Evolutionary conservation across 1,140 invertebrate species (phyloP).

Genomic region (Tetragnatha versicolor): DNA sequence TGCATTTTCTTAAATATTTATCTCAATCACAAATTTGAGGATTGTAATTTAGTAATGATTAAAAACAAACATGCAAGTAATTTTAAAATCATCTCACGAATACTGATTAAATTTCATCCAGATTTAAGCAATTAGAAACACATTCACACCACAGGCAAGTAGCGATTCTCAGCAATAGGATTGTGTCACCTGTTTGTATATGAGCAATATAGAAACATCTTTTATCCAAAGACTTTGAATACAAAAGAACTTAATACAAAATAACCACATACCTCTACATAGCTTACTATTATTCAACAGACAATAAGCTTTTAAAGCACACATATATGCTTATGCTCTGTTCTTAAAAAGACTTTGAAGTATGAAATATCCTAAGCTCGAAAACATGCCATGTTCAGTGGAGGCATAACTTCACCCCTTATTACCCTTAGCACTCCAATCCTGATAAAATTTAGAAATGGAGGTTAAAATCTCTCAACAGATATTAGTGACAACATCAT

Average conservation of each 20-base stretch:
- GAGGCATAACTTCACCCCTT: constrained; percentile 24
- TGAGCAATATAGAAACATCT: constrained; percentile 6
- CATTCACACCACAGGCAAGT: constrained; percentile 15
- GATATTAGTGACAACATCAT: too few species aligned
- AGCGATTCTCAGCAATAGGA: not conserved
- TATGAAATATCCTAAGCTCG: constrained; percentile 53
- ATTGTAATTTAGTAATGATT: too few species aligned
- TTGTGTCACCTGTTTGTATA: not conserved
- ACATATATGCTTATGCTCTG: not conserved
- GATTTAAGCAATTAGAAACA: not conserved
- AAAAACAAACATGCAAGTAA: too few species aligned
- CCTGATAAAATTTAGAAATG: constrained; percentile 17
- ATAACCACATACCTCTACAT: constrained; percentile 18
- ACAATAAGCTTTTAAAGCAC: constrained; percentile 25
- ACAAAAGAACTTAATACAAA: constrained; percentile 45
- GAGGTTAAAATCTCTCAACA: too few species aligned
- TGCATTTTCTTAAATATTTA: too few species aligned
- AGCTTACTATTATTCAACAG: constrained; percentile 12
- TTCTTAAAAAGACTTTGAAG: constrained; percentile 48
- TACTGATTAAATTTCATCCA: too few species aligned
- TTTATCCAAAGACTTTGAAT: constrained; percentile 36
- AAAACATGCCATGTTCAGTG: constrained; percentile 9
- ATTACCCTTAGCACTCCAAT: not conserved
- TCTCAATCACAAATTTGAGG: too few species aligned
- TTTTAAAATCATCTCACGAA: too few species aligned